A percentile compares a stretch with the other conserved stretches of the same genome.
Conservation (phyloP, 2,113 vertebrate genomes). For the Phrynosoma blainvillii region DNA sequence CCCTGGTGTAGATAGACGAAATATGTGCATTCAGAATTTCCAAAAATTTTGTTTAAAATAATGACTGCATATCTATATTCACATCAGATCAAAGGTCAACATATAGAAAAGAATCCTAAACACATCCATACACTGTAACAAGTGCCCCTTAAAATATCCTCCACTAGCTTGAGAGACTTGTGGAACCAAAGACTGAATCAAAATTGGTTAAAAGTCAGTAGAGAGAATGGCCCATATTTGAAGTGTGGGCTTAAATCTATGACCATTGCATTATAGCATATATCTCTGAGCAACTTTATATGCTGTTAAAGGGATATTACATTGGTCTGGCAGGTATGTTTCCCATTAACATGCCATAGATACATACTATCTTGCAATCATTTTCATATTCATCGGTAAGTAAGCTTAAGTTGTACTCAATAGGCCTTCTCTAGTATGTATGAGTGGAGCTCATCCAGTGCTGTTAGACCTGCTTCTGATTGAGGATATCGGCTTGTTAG, state of each 20-base stretch:
- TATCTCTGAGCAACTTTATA: not conserved
- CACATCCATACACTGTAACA: not conserved
- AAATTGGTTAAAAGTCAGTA: not conserved
- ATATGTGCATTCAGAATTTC: not conserved
- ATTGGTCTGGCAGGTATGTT: not conserved
- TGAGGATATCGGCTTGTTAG: not conserved
- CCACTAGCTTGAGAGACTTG: not conserved
- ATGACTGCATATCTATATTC: not conserved
- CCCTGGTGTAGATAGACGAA: not conserved
- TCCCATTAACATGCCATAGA: not conserved
- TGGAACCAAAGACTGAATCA: not conserved
- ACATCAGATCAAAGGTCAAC: not conserved
- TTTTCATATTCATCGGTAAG: not conserved
- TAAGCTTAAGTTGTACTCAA: not conserved
- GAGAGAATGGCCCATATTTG: not conserved
- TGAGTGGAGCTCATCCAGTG: not conserved
- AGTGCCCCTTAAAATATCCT: not conserved
- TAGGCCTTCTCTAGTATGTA: not conserved
- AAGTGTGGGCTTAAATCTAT: not conserved
- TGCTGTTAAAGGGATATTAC: not conserved
- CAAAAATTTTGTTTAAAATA: conserved; percentile 19
- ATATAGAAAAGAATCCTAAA: not conserved
- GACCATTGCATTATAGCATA: not conserved
- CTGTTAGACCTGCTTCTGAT: not conserved
- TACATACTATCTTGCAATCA: not conserved